Conservation (phyloP, 1,140 invertebrate genomes). For the Centruroides sculpturatus region DNA sequence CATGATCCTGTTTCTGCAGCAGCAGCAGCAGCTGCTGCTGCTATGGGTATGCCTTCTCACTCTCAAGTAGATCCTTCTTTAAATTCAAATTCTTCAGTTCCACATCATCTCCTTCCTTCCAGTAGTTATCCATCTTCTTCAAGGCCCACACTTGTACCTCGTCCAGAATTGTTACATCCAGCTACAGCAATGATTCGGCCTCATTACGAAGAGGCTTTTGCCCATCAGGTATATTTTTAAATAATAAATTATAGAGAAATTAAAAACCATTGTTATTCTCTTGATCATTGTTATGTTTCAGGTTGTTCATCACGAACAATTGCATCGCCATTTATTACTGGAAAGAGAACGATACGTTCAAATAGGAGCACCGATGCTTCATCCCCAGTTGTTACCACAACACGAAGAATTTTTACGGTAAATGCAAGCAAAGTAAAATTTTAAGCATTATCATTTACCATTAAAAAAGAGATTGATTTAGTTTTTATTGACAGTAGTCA, state of each 20-base stretch:
- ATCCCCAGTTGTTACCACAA: constrained; percentile 40
- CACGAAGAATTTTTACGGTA: constrained; percentile 70
- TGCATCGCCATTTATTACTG: constrained; percentile 63
- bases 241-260: not conserved
- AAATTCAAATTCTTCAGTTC: constrained; percentile 25
- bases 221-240: constrained; percentile 44
- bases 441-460: no score
- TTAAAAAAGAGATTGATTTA: no score
- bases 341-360: constrained; percentile 48
- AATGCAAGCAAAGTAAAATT: no score
- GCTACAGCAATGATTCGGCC: constrained; percentile 44
- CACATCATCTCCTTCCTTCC: constrained; percentile 19
- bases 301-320: constrained; percentile 59
- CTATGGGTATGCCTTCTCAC: constrained; percentile 41
- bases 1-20: constrained; percentile 37
- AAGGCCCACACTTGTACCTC: constrained; percentile 13
- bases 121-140: constrained; percentile 9
- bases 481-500: constrained; percentile 35
- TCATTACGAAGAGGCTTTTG: constrained; percentile 61
- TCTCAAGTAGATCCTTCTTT: constrained; percentile 34
- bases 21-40: constrained; percentile 38
- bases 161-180: constrained; percentile 32
- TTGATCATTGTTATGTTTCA: constrained; percentile 32
- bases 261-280: constrained; percentile 2
- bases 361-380: constrained; percentile 28